Base-by-base conservation (phyloP, 2,113 vertebrate genomes). In the Fregata magnificens region DNA sequence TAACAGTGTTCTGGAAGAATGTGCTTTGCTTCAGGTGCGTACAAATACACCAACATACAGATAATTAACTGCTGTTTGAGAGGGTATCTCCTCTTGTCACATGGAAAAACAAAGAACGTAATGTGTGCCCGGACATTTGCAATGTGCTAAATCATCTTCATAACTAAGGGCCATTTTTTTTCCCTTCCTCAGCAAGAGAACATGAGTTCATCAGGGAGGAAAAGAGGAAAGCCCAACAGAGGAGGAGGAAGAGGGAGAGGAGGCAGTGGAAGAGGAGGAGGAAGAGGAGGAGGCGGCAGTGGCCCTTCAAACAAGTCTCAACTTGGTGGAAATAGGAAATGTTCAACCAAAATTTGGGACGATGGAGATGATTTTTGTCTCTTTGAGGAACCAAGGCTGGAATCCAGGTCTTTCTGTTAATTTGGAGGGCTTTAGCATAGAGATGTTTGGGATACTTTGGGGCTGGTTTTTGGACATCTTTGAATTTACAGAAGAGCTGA, bases 291-390 rank as follows among this genome's bases (percentile, higher is more conserved):
- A 3, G 53, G 97, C 6, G 91, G 97, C 12, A 88, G 97, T 7
- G 86, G 97, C 25, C 90, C n/a, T 69, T 95, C 92, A 34, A 95
- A 70, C 69, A 98, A 94, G 56, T 36, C 92, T 93, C 96, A 96
- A 1, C 67, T 80, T 29, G 91, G 97, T 49, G 98, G 98, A 82
- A 97, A 67, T 40, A 99, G 97, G 93, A 99, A 99, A 94, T 98
- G 98, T 81, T 98, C 98, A 31, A 96, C 96, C 59, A 97, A 95
- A 92, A 66, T 85, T 49, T 99, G 98, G 99, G 99, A 99, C 8
- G 99, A 99, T 52, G 99, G 96, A 22, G 99, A 99, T 94, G 99
- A 99, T 96, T 99, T 99, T 89, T 98, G 95, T 91, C 97, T 99
- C 80, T 98, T 98, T 42, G 93, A 98, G 65, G 98, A 98, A 88